phyloP scores from a whole-genome alignment of 2,888 invertebrate genomes.

The Ornithoptera priamus region DNA sequence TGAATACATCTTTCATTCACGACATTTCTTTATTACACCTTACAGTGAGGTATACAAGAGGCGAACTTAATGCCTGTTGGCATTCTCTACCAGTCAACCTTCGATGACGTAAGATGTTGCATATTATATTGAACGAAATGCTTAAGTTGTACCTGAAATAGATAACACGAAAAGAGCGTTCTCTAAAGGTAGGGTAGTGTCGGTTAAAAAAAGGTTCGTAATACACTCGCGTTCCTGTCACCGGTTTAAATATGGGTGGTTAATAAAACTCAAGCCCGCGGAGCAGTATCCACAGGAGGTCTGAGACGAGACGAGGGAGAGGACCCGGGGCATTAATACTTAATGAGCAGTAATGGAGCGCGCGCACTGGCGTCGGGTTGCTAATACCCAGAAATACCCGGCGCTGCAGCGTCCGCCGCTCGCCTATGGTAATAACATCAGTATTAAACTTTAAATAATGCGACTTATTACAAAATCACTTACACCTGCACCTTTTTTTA shows the following conservation, averaged over 20 bases:
- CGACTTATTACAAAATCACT: not conserved
- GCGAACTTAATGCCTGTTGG: no score
- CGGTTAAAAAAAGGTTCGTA: constrained; percentile 19
- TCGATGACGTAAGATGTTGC: no score
- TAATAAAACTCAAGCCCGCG: constrained; percentile 24
- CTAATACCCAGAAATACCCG: constrained; percentile 28
- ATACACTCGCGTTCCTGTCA: constrained; percentile 19
- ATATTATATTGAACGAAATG: no score
- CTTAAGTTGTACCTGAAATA: no score
- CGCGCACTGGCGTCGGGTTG: constrained; percentile 36
- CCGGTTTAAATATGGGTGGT: constrained; percentile 28
- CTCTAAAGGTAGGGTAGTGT: not conserved
- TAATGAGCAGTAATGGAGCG: constrained; percentile 65
- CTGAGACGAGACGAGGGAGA: constrained; percentile 26
- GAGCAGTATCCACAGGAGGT: constrained; percentile 27
- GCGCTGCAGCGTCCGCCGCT: constrained; percentile 11
- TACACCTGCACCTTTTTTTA: not conserved
- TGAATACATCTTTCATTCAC: no score
- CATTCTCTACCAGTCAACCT: no score
- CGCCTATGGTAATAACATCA: constrained; percentile 18
- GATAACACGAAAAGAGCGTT: not conserved
- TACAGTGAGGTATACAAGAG: no score
- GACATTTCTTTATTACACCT: no score
- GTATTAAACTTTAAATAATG: constrained; percentile 19
- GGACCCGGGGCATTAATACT: constrained; percentile 51